These are phyloP conservation scores for Calosoma granatense DNA, from an alignment of 1,140 invertebrate genomes.

Conservation along the genomic window DNA sequence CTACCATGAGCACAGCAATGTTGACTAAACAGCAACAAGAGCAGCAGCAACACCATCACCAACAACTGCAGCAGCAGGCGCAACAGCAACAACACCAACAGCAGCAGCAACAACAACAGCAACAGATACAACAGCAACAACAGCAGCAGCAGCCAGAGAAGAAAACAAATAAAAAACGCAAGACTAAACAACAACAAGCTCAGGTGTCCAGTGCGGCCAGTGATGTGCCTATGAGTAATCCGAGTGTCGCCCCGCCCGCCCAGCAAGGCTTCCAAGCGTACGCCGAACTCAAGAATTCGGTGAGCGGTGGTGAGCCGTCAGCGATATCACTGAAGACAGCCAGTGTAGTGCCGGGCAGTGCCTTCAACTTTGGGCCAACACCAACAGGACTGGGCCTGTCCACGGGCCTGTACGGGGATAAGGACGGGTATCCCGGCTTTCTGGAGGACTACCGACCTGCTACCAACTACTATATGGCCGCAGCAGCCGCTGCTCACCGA, in stretches of 20 bases:
- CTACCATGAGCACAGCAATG: constrained; percentile 5
- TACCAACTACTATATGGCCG: constrained; percentile 44
- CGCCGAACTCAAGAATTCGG: constrained; percentile 35
- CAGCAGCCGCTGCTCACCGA: constrained; percentile 38
- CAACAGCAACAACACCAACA: constrained; percentile 18
- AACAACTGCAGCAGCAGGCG: constrained; percentile 18
- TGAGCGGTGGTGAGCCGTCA: constrained; percentile 41
- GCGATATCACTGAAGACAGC: constrained; percentile 45
- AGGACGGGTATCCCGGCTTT: constrained; percentile 43
- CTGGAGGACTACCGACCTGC: constrained; percentile 50
- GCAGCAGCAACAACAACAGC: constrained; percentile 17
- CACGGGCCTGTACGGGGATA: constrained; percentile 43
- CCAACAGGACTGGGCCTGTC: constrained; percentile 39
- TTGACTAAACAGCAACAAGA: constrained; percentile 15
- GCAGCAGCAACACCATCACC: constrained; percentile 18
- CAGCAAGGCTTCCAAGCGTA: constrained; percentile 43
- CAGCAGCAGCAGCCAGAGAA: constrained; percentile 16
- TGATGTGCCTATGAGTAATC: constrained; percentile 19
- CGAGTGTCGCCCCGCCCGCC: too few species aligned
- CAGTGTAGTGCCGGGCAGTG: constrained; percentile 53
- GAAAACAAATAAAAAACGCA: constrained; percentile 10
- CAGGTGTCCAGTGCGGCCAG: constrained; percentile 16
- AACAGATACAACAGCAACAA: constrained; percentile 14
- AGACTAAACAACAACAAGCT: constrained; percentile 17
- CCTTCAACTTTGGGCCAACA: constrained; percentile 56